These are phyloP conservation scores for Callosobruchus maculatus DNA, from an alignment of 2,888 invertebrate species.

Conservation along the genomic window DNA sequence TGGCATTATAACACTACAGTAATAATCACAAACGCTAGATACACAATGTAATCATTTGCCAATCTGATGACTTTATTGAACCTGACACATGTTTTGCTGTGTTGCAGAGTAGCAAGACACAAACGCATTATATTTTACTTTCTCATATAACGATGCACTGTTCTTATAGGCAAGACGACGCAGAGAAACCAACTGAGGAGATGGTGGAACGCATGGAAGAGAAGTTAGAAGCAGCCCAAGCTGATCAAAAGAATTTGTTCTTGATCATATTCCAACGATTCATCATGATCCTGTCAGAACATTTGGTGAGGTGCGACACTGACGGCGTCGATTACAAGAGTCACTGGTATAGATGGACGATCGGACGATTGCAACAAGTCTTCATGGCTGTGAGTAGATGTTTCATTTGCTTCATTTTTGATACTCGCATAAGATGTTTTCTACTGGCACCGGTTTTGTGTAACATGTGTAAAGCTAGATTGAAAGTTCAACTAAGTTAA, in stretches of 20 bases:
- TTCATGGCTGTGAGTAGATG: slow-evolving; percentile 75
- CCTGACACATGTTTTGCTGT: too few relatives aligned
- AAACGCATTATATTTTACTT: too few relatives aligned
- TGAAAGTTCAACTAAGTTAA: too few relatives aligned
- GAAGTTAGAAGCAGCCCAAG: slow-evolving; percentile 88
- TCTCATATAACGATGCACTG: neutral
- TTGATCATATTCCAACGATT: slow-evolving; percentile 97
- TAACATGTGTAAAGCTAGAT: too few relatives aligned
- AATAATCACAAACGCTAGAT: too few relatives aligned
- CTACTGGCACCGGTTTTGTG: too few relatives aligned
- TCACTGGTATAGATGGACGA: slow-evolving; percentile 94
- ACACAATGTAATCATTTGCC: too few relatives aligned
- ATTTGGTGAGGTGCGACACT: slow-evolving; percentile 88
- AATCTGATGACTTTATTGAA: too few relatives aligned
- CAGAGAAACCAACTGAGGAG: slow-evolving; percentile 70
- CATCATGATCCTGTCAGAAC: slow-evolving; percentile 96
- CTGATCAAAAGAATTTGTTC: slow-evolving; percentile 94
- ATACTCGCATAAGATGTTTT: too few relatives aligned
- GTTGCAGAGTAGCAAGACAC: too few relatives aligned
- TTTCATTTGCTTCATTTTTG: too few relatives aligned
- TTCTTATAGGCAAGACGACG: slow-evolving; percentile 40
- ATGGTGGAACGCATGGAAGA: slow-evolving; percentile 95
- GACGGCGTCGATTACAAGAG: slow-evolving; percentile 91
- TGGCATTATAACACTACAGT: too few relatives aligned
- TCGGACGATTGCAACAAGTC: slow-evolving; percentile 91